Evolutionary conservation across 1,140 invertebrate species (phyloP), one percentile per base, ranked within the genome.

Genomic region (Papilio helenus): DNA sequence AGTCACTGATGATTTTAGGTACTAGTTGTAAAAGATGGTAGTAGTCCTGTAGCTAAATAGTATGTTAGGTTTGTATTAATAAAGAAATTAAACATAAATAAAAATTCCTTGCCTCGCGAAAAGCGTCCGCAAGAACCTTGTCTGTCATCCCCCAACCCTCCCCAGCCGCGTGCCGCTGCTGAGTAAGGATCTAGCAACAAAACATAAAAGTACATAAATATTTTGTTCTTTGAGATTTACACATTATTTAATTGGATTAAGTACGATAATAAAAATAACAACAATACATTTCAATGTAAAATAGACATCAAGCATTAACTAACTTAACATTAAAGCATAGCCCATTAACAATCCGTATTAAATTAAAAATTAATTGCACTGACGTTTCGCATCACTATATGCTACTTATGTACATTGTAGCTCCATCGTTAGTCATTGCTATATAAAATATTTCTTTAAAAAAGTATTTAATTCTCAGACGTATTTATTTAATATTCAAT

Each of bases 61-160:
- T 0, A 46, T 3, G 44, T 46, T 16, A 14, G 14, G 18, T 20
- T 55, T 20, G 51, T 20, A 3, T 55, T 39, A 39, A 8, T 39
- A 39, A 39, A 8, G 2, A 2, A 8, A 20, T 68, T 29, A 16
- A 5, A 34, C 14, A 68, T 34, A 34, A 29, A 68, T 34, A 68
- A 81, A 79, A 46, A 18, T 51, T 71, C 68, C 80, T 81, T 81
- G 80, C 81, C 81, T 82, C 42, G 23, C 23, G 65, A 82, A 82
- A 51, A 77, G 71, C 81, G 78, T 71, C 79, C 79, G 58, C 73
- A 74, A 73, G 74, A 65, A 71, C 65, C 74, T 82, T 49, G 71
- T 79, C 76, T 77, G 82, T 83, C 80, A 83, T 79, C 80, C 82
- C 16, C 79, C 78, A 10, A 79, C 72, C 55, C 34, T 79, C 42